These are phyloP conservation scores for Carassius carassius DNA, from an alignment of 2,113 vertebrate species.

Conservation along the genomic window DNA sequence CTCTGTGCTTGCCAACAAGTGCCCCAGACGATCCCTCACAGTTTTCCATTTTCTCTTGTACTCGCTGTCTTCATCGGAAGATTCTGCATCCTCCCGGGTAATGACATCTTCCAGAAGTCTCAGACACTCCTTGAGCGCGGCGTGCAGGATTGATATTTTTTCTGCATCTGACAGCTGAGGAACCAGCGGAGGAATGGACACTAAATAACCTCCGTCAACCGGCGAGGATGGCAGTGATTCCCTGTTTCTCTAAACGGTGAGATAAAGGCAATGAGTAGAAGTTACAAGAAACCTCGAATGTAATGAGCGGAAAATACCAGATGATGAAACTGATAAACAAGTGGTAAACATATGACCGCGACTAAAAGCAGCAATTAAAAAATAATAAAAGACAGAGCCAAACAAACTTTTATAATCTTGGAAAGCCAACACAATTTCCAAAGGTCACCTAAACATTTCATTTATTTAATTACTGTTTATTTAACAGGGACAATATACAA, in stretches of 20 bases:
- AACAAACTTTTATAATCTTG: too few species aligned
- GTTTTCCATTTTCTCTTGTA: constrained; percentile 65
- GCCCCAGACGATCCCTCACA: constrained; percentile 65
- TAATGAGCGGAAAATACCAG: constrained; percentile 3
- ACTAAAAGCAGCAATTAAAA: background rate
- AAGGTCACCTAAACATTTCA: background rate
- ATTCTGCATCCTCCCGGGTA: constrained; percentile 64
- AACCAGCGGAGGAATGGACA: constrained; percentile 66
- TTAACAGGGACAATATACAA: background rate
- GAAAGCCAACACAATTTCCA: background rate
- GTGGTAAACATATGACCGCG: background rate
- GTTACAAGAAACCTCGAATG: background rate
- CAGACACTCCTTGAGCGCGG: constrained; percentile 70
- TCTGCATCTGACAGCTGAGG: constrained; percentile 67
- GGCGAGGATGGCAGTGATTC: constrained; percentile 60
- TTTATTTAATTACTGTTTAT: background rate
- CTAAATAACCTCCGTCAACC: constrained; percentile 55
- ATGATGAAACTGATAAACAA: background rate
- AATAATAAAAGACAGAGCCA: background rate
- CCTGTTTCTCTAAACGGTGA: constrained; percentile 62
- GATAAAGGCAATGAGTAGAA: constrained; percentile 5
- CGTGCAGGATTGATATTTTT: constrained; percentile 68
- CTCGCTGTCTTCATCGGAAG: constrained; percentile 56
- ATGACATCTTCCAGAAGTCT: constrained; percentile 70
- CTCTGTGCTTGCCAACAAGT: constrained; percentile 62